These are phyloP conservation scores for Ceuthmochares aereus DNA, from an alignment of 2,113 vertebrate species.

Conservation along the genomic window DNA sequence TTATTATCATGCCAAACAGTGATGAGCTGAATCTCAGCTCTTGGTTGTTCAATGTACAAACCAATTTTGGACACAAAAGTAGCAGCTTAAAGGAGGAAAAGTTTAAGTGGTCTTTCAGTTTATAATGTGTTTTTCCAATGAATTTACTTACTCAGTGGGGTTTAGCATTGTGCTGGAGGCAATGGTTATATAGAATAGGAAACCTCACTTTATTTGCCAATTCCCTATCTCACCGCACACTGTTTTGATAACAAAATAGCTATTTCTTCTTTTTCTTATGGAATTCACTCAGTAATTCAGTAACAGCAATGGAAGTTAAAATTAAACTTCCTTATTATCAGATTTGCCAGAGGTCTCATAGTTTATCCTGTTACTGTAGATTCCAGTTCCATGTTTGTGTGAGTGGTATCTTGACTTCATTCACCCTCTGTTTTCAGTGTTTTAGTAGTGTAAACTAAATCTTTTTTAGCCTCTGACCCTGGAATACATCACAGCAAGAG, in stretches of 20 bases:
- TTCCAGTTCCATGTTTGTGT: not conserved
- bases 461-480: not conserved
- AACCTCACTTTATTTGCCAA: constrained; percentile 1
- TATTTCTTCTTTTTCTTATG: constrained; percentile 31
- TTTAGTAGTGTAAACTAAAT: not conserved
- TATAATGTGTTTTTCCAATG: constrained; percentile 38
- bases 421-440: not conserved
- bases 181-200: not conserved
- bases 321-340: constrained; percentile 44
- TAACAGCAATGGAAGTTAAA: constrained; percentile 20
- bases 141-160: constrained; percentile 29
- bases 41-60: not conserved
- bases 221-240: not conserved
- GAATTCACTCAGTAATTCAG: constrained; percentile 13
- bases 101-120: constrained; percentile 41
- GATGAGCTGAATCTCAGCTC: not conserved
- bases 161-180: constrained; percentile 39
- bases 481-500: not conserved
- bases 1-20: not conserved
- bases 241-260: constrained; percentile 40
- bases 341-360: constrained; percentile 16
- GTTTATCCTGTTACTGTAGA: constrained; percentile 22
- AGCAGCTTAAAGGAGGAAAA: constrained; percentile 15
- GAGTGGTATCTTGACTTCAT: not conserved
- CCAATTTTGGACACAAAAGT: constrained; percentile 7